These are phyloP conservation scores for Megaustenia siamemsis DNA, from an alignment of 2,888 invertebrate species.

Conservation along the genomic window DNA sequence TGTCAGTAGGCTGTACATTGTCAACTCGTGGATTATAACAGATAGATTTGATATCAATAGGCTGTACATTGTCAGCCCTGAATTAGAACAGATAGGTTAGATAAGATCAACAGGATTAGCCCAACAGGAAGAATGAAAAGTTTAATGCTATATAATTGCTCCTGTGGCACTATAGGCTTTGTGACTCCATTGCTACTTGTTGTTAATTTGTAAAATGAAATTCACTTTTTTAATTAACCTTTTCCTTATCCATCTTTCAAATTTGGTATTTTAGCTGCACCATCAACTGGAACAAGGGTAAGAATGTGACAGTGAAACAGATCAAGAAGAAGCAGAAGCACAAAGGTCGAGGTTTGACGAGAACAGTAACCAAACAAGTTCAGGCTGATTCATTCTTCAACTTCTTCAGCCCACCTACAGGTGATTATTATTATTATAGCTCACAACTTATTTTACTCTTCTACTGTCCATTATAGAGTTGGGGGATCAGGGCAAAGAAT, in stretches of 20 bases:
- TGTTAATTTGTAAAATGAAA: no score
- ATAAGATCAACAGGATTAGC: no score
- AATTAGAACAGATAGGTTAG: no score
- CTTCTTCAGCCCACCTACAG: slow-evolving; percentile 94
- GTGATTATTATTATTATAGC: slow-evolving; percentile 61
- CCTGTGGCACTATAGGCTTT: background rate
- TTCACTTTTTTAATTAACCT: no score
- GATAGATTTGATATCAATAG: no score
- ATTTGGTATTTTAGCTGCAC: slow-evolving; percentile 87
- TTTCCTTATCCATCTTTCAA: slow-evolving; percentile 89
- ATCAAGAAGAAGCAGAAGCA: slow-evolving; percentile 99
- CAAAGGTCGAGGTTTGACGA: slow-evolving; percentile 94
- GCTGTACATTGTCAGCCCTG: no score
- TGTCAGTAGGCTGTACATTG: no score
- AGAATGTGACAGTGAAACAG: slow-evolving; percentile 97
- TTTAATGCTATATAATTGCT: background rate
- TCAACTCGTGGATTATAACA: no score
- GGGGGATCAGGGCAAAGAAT: background rate
- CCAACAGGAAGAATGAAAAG: no score
- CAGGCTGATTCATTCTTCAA: slow-evolving; percentile 99
- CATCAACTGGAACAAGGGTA: slow-evolving; percentile 98
- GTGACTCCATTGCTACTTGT: slow-evolving; percentile 83
- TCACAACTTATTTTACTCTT: background rate
- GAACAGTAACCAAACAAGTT: slow-evolving; percentile 95
- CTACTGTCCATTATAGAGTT: background rate